phyloP scores from a whole-genome alignment of 2,888 invertebrate species.

The Acanthosepion esculentum region DNA sequence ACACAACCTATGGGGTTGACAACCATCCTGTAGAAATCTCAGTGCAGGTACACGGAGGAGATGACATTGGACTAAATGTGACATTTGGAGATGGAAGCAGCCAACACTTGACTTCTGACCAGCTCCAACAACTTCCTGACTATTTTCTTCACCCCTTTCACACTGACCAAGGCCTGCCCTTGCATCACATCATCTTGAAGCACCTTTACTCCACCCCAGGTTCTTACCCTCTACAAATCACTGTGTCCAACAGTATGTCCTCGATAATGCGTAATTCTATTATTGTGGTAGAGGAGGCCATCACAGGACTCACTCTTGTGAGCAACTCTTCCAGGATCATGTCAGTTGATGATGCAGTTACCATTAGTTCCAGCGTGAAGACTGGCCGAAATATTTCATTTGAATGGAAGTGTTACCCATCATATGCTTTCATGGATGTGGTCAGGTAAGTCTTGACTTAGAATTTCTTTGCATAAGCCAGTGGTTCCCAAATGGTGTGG shows the following conservation, averaged over 20 bases:
- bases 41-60: slow-evolving; percentile 57
- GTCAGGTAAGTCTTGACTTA: background rate
- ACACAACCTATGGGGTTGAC: slow-evolving; percentile 54
- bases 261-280: slow-evolving; percentile 51
- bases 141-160: slow-evolving; percentile 36
- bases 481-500: no score
- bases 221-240: slow-evolving; percentile 62
- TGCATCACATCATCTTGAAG: slow-evolving; percentile 51
- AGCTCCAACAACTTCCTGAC: slow-evolving; percentile 25
- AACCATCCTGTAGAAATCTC: slow-evolving; percentile 57
- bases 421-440: background rate
- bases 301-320: slow-evolving; percentile 57
- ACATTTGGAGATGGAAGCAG: slow-evolving; percentile 63
- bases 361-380: slow-evolving; percentile 61
- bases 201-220: slow-evolving; percentile 58
- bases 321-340: slow-evolving; percentile 57
- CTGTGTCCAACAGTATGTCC: slow-evolving; percentile 63
- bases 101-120: slow-evolving; percentile 50
- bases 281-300: slow-evolving; percentile 59
- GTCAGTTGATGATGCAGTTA: slow-evolving; percentile 55
- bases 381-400: slow-evolving; percentile 66
- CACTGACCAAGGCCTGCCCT: slow-evolving; percentile 48
- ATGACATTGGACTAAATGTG: slow-evolving; percentile 55
- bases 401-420: slow-evolving; percentile 63
- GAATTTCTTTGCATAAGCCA: background rate